Percentiles rank a stretch among this genome's conserved stretches.
Evolutionary conservation across 2,888 invertebrate genomes (phyloP).

Genomic region (Agonopterix heracliana): DNA sequence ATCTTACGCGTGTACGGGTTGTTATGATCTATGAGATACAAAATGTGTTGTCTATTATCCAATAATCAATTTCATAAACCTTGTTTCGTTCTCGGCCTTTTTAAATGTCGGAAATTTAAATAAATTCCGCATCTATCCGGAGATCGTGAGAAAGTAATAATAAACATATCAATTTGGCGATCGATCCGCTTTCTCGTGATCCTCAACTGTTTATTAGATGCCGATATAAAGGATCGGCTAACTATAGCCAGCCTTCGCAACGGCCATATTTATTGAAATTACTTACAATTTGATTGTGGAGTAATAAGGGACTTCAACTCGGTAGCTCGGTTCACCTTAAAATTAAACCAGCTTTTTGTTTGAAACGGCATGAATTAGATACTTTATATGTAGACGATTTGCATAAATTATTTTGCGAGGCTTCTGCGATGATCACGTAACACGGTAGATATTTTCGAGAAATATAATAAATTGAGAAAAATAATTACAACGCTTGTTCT

Average conservation of each 20-base stretch:
- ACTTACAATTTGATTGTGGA: constrained; percentile 71
- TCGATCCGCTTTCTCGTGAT: constrained; percentile 72
- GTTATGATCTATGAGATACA: too few relatives aligned
- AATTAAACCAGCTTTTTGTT: constrained; percentile 61
- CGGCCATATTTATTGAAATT: constrained; percentile 73
- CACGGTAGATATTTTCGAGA: not conserved
- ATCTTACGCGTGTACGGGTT: too few relatives aligned
- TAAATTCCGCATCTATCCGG: constrained; percentile 22
- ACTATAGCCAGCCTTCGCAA: constrained; percentile 43
- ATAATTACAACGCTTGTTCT: too few relatives aligned
- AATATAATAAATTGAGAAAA: not conserved
- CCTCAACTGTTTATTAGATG: constrained; percentile 69
- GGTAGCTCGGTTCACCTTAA: constrained; percentile 58
- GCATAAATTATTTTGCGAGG: constrained; percentile 18
- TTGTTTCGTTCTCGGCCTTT: too few relatives aligned
- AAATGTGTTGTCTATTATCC: too few relatives aligned
- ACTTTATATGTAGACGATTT: constrained; percentile 45
- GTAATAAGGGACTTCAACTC: constrained; percentile 60
- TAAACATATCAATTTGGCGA: constrained; percentile 72
- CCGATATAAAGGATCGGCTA: constrained; percentile 59
- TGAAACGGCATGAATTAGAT: constrained; percentile 58
- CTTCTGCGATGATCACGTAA: constrained; percentile 5
- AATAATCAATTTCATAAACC: too few relatives aligned
- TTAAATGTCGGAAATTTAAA: not conserved
- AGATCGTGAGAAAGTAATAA: constrained; percentile 73